Base-by-base conservation (phyloP, 2,797 vertebrate genomes). In the Parotocinclus haroldoi region DNA sequence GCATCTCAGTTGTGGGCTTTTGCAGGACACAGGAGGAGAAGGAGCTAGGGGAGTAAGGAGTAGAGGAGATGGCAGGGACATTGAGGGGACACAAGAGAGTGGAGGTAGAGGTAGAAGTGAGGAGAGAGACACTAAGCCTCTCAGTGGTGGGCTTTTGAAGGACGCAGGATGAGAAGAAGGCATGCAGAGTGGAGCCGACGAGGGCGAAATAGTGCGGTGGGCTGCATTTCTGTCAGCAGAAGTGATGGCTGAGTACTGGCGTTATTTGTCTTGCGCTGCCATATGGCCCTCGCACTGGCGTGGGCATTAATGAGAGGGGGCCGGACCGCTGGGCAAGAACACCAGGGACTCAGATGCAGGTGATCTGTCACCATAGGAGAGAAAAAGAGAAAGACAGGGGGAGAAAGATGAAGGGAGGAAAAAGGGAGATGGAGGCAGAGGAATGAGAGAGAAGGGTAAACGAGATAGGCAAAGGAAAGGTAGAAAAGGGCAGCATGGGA, bases 211-310 rank as follows among this genome's bases (percentile, higher is more conserved):
- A 89, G 85, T 89, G 88, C 85, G 86, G 87, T 84, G 87, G 89
- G 89, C 87, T 90, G 89, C 86, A 89, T 81, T 89, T 90, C 89
- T 92, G 91, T 92, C 91, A 92, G 86, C 87, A 90, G 86, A 91
- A 92, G 89, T 89, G 86, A 92, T 92, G 88, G 88, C 89, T 89
- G 88, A 89, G 83, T 77, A 78, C 80, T 85, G 81, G 77, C 80
- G 82, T 89, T 91, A 91, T 92, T 90, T 88, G 91, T 91, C 90
- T 90, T 91, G 84, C 85, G 83, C 88, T 91, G 89, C 89, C 91
- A 90, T 72, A 82, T 84, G 79, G 87, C 80, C 87, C 89, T 88
- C 81, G 78, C 83, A 72, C 88, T 76, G 82, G 86, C 79, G 75
- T 85, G 84, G 87, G 86, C 88, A 90, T 89, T 91, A 90, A 89